Evolutionary conservation across 2,797 vertebrate genomes (phyloP).

Genomic region (Rhyacichthys aspro): DNA sequence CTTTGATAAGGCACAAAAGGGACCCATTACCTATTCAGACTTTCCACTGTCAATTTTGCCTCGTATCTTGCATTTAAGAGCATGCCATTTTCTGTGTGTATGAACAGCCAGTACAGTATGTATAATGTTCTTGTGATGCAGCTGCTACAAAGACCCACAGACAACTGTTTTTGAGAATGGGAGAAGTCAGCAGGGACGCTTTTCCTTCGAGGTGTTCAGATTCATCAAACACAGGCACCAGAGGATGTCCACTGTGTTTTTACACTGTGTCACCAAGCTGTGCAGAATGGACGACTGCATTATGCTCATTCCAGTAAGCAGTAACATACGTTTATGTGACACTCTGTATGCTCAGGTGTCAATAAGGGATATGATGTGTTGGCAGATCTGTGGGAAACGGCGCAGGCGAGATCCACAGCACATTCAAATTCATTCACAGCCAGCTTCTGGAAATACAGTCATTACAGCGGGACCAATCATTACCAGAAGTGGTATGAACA

Average conservation of each 20-base stretch:
- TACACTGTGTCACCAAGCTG: slow-evolving; percentile 96
- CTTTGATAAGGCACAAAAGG: slow-evolving; percentile 68
- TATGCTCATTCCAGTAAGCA: slow-evolving; percentile 90
- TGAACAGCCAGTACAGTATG: slow-evolving; percentile 1
- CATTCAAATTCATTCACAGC: slow-evolving; percentile 73
- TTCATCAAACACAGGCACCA: slow-evolving; percentile 99
- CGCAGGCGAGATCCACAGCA: slow-evolving; percentile 82
- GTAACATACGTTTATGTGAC: background rate
- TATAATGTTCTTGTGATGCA: slow-evolving; percentile 58
- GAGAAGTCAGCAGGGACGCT: slow-evolving; percentile 93
- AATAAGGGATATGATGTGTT: slow-evolving; percentile 29
- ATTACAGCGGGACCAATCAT: slow-evolving; percentile 97
- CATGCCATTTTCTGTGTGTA: slow-evolving; percentile 15
- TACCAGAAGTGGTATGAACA: slow-evolving; percentile 88
- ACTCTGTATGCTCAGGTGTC: background rate
- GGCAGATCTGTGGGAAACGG: slow-evolving; percentile 90
- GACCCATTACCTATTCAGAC: slow-evolving; percentile 74
- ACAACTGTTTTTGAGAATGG: slow-evolving; percentile 96
- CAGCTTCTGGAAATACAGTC: slow-evolving; percentile 83
- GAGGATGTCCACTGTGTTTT: slow-evolving; percentile 97
- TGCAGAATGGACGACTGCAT: slow-evolving; percentile 94
- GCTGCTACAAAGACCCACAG: slow-evolving; percentile 97
- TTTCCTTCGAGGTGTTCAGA: slow-evolving; percentile 98
- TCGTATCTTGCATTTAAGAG: slow-evolving; percentile 31
- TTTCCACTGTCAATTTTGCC: slow-evolving; percentile 17